A percentile compares a stretch with the other conserved stretches of the same genome.
phyloP scores from a whole-genome alignment of 2,113 vertebrate genomes.

The Ahaetulla prasina region DNA sequence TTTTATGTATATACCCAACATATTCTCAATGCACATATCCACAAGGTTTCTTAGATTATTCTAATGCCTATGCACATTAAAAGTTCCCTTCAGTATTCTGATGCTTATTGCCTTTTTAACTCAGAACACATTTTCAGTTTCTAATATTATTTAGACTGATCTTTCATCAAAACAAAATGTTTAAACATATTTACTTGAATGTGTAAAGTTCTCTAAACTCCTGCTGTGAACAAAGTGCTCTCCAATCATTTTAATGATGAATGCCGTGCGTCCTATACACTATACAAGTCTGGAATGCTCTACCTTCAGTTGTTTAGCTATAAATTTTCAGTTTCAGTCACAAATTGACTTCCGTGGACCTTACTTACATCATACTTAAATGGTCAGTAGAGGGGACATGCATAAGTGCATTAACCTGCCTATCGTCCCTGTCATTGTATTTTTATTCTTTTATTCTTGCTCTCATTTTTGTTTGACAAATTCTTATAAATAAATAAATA shows the following conservation, averaged over 20 bases:
- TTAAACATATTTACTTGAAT: not conserved
- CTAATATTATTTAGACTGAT: not conserved
- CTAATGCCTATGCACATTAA: not conserved
- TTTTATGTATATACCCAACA: not conserved
- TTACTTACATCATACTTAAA: too few relatives aligned
- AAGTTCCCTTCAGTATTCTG: not conserved
- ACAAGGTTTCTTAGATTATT: not conserved
- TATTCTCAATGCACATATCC: too few relatives aligned
- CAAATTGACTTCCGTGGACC: too few relatives aligned
- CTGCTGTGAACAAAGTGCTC: not conserved
- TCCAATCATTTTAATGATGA: not conserved
- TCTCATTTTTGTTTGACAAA: too few relatives aligned
- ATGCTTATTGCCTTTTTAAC: not conserved
- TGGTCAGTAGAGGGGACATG: too few relatives aligned
- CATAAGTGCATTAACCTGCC: too few relatives aligned
- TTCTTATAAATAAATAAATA: too few relatives aligned
- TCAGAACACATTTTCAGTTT: not conserved
- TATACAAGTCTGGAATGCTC: too few relatives aligned
- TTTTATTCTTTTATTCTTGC: too few relatives aligned
- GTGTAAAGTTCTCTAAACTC: not conserved
- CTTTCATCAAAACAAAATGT: not conserved
- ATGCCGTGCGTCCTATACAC: not conserved
- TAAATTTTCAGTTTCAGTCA: too few relatives aligned
- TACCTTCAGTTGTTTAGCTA: too few relatives aligned
- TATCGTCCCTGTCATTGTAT: too few relatives aligned